Conservation (phyloP, 2,113 vertebrate genomes). For the Camelus bactrianus region DNA sequence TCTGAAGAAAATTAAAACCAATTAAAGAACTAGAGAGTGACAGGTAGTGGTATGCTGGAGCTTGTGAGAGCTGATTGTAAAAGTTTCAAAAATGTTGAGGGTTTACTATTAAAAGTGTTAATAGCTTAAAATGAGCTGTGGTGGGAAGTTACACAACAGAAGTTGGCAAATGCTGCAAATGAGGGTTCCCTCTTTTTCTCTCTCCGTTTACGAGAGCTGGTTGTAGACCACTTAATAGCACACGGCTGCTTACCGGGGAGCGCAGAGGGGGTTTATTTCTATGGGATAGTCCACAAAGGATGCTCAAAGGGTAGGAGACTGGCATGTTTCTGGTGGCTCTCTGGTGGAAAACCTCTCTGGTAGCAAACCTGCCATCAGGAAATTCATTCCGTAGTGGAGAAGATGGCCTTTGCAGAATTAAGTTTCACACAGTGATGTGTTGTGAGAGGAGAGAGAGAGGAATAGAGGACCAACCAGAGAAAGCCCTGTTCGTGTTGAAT, state of each 20-base stretch:
- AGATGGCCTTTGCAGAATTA: not conserved
- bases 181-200: not conserved
- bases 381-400: not conserved
- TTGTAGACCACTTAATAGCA: not conserved
- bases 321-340: not conserved
- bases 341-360: not conserved
- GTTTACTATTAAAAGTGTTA: constrained; percentile 39
- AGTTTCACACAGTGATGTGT: not conserved
- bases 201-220: not conserved
- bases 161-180: not conserved
- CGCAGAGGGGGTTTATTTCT: not conserved
- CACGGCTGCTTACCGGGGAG: not conserved
- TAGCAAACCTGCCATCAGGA: not conserved
- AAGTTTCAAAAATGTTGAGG: constrained; percentile 5
- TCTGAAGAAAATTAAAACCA: constrained; percentile 34
- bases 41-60: not conserved
- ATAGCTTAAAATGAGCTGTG: not conserved
- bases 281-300: not conserved
- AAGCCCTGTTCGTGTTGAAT: not conserved
- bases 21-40: not conserved
- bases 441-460: not conserved
- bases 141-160: not conserved
- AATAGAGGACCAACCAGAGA: not conserved
- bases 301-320: not conserved
- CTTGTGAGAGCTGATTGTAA: not conserved